These are phyloP conservation scores for Sebastes taczanowskii DNA, from an alignment of 2,797 vertebrate species.

Conservation along the genomic window DNA sequence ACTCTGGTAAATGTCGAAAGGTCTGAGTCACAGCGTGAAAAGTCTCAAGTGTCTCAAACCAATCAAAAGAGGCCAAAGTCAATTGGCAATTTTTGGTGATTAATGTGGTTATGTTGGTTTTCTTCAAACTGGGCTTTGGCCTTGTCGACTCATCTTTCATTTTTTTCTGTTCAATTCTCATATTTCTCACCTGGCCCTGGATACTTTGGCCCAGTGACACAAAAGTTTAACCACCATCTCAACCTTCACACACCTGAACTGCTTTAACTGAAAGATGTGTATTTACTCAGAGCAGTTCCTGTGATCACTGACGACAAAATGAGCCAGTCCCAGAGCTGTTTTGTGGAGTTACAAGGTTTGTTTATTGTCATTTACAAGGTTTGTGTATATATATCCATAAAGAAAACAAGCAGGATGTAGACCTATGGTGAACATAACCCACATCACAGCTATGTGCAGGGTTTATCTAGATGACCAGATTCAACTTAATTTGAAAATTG, in stretches of 20 bases:
- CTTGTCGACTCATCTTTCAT: neutral
- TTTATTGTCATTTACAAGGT: neutral
- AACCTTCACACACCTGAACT: neutral
- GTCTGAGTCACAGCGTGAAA: slow-evolving; percentile 67
- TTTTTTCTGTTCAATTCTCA: neutral
- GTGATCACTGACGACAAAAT: slow-evolving; percentile 17
- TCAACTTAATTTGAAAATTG: slow-evolving; percentile 32
- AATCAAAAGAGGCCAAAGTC: slow-evolving; percentile 11
- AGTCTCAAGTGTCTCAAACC: slow-evolving; percentile 24
- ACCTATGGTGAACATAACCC: neutral
- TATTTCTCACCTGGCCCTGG: neutral
- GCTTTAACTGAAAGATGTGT: neutral
- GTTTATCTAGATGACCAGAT: slow-evolving; percentile 17
- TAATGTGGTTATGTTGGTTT: slow-evolving; percentile 27
- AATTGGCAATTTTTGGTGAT: neutral
- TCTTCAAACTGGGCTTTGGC: neutral
- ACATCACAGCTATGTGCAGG: slow-evolving; percentile 12
- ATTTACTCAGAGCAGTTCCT: neutral
- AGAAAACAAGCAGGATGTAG: slow-evolving; percentile 9
- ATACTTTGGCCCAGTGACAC: neutral
- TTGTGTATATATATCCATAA: neutral
- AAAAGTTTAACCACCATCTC: neutral
- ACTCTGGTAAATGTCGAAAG: slow-evolving; percentile 58
- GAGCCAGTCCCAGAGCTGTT: neutral
- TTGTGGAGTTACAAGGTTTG: neutral